Base-by-base conservation (phyloP, 2,113 vertebrate genomes). In the Procavia capensis region DNA sequence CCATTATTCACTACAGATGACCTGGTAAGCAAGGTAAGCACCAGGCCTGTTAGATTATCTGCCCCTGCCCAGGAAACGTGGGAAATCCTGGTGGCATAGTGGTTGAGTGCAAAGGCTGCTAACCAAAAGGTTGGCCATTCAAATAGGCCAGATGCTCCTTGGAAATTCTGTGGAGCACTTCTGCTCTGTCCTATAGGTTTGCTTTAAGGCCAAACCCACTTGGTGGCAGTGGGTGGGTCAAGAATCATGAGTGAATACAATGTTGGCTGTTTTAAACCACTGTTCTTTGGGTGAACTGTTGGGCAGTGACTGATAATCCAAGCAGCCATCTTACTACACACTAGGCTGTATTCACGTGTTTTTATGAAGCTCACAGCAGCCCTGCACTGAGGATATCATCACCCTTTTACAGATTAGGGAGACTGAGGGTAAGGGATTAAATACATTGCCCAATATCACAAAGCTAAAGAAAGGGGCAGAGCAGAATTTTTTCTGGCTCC, bases 321-420 rank as follows among this genome's bases (percentile, higher is more conserved):
- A 11, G 3, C 14, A 22, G 29, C 25, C 13, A 22, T 5, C 16
- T 17, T 4, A 36, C 36, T 20, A 17, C 9, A 1, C 0, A 9
- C 57, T 7, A 29, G 85, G 39, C 43, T 29, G 2, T 13, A 3
- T 74, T 43, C 29, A 45, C 19, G 9, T 2, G 5, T 47, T 64
- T 43, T 82, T 89, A 82, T 34, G 34, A 93, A 88, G 66, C 80
- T 34, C 24, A 1, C 11, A 24, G 17, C 20, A 1, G 9, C 34
- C 36, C 43, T 68, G 41, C 34, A 25, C 7, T 27, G 34, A 91
- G 63, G 91, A 57, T 22, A 16, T 0, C 16, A 63, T 83, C 45
- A 66, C 41, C 19, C 20, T 16, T 64, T 84, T 61, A 17, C 27
- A 76, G 94, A 70, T 11, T 45, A 68, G 7, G 20, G n/a, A 83